phyloP scores from a whole-genome alignment of 2,797 vertebrate genomes.

The Lindbergichthys nudifrons region DNA sequence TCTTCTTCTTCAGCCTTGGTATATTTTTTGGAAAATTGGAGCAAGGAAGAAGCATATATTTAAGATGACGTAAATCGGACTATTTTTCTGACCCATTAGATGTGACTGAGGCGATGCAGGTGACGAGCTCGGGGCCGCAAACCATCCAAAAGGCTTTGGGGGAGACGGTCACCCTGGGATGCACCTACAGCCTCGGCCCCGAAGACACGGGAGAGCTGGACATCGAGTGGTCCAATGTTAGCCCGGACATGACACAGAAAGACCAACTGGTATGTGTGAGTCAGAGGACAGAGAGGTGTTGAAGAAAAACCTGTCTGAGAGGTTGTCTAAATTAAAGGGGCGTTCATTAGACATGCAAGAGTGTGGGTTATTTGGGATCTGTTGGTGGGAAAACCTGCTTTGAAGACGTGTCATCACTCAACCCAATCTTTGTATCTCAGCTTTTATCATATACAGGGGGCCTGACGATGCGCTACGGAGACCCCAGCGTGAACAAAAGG shows the following conservation, averaged over 20 bases:
- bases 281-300: neutral
- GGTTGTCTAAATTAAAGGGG: neutral
- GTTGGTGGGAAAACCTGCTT: slow-evolving; percentile 58
- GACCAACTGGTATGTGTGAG: slow-evolving; percentile 86
- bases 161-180: slow-evolving; percentile 83
- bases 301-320: slow-evolving; percentile 1
- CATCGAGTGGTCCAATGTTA: slow-evolving; percentile 91
- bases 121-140: slow-evolving; percentile 87
- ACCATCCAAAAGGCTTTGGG: slow-evolving; percentile 86
- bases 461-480: slow-evolving; percentile 73
- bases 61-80: neutral
- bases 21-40: slow-evolving; percentile 15
- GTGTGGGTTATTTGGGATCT: neutral
- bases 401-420: slow-evolving; percentile 40
- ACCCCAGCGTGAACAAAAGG: slow-evolving; percentile 79
- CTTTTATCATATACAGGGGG: slow-evolving; percentile 89
- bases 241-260: slow-evolving; percentile 86
- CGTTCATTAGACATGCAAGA: neutral
- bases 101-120: slow-evolving; percentile 80
- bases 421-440: slow-evolving; percentile 75
- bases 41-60: neutral
- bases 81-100: slow-evolving; percentile 36
- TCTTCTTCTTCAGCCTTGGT: slow-evolving; percentile 14
- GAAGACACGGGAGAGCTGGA: slow-evolving; percentile 89
- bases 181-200: slow-evolving; percentile 83